Evolutionary conservation across 1,140 invertebrate genomes (phyloP).

Genomic region (Nebria ingens): DNA sequence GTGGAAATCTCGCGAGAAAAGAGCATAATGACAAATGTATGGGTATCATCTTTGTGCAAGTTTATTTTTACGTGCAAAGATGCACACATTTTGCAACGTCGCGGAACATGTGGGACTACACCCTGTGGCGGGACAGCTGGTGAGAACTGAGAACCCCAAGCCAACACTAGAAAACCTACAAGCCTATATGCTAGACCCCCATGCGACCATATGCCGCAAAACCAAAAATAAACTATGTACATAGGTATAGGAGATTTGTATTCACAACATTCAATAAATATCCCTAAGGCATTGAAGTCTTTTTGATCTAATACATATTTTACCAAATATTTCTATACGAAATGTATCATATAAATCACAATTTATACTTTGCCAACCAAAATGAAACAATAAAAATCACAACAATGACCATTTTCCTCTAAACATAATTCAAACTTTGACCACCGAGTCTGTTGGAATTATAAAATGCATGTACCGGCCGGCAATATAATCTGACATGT

Average conservation of each 20-base stretch:
- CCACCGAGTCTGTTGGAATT: background rate
- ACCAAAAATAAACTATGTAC: background rate
- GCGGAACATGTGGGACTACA: conserved; percentile 2
- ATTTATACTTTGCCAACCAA: too few relatives aligned
- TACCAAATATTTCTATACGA: too few relatives aligned
- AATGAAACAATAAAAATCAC: too few relatives aligned
- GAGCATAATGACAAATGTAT: background rate
- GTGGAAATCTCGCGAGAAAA: background rate
- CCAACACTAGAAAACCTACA: background rate
- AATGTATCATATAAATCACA: too few relatives aligned
- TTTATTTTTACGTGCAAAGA: background rate
- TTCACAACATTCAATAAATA: too few relatives aligned
- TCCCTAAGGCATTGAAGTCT: too few relatives aligned
- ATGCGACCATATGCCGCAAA: background rate
- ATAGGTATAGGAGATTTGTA: too few relatives aligned
- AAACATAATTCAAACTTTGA: background rate
- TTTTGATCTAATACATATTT: too few relatives aligned
- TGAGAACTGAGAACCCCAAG: background rate
- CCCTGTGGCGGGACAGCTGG: conserved; percentile 1
- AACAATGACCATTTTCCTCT: too few relatives aligned
- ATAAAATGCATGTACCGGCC: conserved; percentile 1
- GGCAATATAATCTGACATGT: background rate
- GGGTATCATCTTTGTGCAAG: background rate
- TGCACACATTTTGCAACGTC: background rate
- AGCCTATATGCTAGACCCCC: background rate